Conservation (phyloP, 2,113 vertebrate species). For the Probosciger aterrimus region DNA sequence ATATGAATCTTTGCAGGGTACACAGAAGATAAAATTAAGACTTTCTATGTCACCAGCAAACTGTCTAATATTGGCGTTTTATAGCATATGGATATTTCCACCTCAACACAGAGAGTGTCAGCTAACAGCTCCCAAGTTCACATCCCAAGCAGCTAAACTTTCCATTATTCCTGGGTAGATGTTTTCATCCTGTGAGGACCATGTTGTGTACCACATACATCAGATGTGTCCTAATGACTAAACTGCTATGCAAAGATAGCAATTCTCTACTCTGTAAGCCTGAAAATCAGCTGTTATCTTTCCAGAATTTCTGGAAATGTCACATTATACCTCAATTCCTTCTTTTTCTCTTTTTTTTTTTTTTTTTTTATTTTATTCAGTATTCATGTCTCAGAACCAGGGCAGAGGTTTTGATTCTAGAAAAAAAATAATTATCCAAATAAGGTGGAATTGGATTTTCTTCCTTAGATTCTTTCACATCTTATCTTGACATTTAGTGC, state of each 20-base stretch:
- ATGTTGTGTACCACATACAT: neutral
- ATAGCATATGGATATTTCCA: neutral
- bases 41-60: neutral
- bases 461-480: neutral
- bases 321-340: neutral
- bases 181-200: neutral
- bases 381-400: neutral
- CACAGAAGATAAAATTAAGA: neutral
- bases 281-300: neutral
- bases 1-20: neutral
- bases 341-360: neutral
- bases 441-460: neutral
- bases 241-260: neutral
- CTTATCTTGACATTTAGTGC: conserved; percentile 17
- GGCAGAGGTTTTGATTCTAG: neutral
- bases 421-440: conserved; percentile 7
- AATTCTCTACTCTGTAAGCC: neutral
- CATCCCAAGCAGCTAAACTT: neutral
- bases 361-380: neutral
- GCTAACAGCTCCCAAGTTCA: neutral
- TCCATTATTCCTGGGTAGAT: neutral
- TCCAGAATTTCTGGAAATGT: neutral
- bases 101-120: neutral
- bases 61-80: neutral
- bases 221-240: neutral